A percentile compares a stretch with the other conserved stretches of the same genome.
Conservation (phyloP, 1,140 invertebrate genomes). For the silkworm (Bombyx mori) region ASM3026992v2 NC_085126.1:12037001-12037500, state of each 20-base stretch:
- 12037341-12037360: conserved; percentile 73
- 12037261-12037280: conserved; percentile 57
- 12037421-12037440: conserved; percentile 63
- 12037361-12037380: conserved; percentile 66
- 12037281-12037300: conserved; percentile 74
- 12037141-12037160: conserved; percentile 64
- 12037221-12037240: conserved; percentile 72
- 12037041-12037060: conserved; percentile 75
- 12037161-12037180: conserved; percentile 68
- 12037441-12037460: conserved; percentile 64
- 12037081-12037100: conserved; percentile 71
- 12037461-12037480: conserved; percentile 60
- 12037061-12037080: conserved; percentile 70
- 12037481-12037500: conserved; percentile 66
- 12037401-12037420: conserved; percentile 60
- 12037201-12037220: conserved; percentile 65
- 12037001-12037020: conserved; percentile 67
- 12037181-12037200: conserved; percentile 65
- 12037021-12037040: conserved; percentile 58
- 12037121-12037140: conserved; percentile 42
- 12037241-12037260: conserved; percentile 70
- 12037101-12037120: conserved; percentile 51
- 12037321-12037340: conserved; percentile 73
- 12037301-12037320: conserved; percentile 32
- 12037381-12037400: conserved; percentile 63